Evolutionary conservation across 2,888 invertebrate species (phyloP), one percentile per base, ranked within the genome.

Genomic region (Drosophila birchii): DNA sequence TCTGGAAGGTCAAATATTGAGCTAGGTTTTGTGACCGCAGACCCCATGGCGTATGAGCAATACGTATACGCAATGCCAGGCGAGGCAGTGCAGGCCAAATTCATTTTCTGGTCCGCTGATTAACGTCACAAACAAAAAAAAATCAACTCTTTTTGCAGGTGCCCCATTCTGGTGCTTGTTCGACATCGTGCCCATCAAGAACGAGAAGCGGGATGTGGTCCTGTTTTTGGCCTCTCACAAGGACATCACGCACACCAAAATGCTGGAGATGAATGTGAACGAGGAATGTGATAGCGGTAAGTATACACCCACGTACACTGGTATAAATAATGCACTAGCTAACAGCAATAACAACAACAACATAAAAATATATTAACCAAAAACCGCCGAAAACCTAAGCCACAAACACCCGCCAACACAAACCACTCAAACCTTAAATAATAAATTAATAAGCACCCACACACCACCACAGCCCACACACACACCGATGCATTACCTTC

Each of bases 131-230:
- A 18, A 32, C 3, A 20, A 34, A 20, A 51, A 51, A 51, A 14
- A 29, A 18, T n/a, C 8, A n/a, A 36, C 63, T 12, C 41, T 14
- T 51, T 71, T 51, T 71, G 54, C 94, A 98, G 98, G 97, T 79
- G 95, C 95, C 84, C 96, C 97, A 60, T 98, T 98, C 93, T 97
- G 98, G 97, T 98, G 98, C 93, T 95, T 98, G 86, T 95, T 98
- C 93, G 98, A 98, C 93, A 98, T 98, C 93, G 98, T 98, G 76
- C 98, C 98, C 91, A 98, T 98, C 93, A 98, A 98, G 94, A 98
- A 98, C 94, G 98, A 98, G 93, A 98, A 98, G 93, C 95, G 98
- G 77, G 98, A 98, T 94, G 98, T 98, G 91, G 98, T 98, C 36
- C 94, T 98, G 89, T 98, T 98, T 93, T 95, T 98, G 92, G 98